Percentiles rank a stretch among this genome's conserved stretches.
Evolutionary conservation across 23 tunicate species (phyloP).

Genomic region (Corella eumyota): DNA sequence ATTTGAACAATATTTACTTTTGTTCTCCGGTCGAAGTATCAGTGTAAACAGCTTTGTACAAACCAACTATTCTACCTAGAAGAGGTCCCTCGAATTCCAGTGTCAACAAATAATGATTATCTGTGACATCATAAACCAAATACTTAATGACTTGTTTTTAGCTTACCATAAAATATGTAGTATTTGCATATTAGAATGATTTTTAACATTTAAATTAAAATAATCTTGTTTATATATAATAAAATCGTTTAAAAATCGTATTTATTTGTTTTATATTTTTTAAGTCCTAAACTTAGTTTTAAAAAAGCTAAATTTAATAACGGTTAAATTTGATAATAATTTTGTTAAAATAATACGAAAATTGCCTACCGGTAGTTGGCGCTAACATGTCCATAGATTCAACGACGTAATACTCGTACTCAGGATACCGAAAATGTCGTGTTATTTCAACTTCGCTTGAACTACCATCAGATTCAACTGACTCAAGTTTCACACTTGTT

Average conservation of each 20-base stretch:
- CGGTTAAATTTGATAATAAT: too few species aligned
- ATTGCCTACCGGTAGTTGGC: not conserved
- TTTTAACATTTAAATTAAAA: too few species aligned
- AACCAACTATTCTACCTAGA: constrained; percentile 48
- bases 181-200: too few species aligned
- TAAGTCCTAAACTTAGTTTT: too few species aligned
- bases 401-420: constrained; percentile 59
- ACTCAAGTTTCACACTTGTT: constrained; percentile 7
- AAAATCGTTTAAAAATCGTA: too few species aligned
- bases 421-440: constrained; percentile 42
- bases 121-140: too few species aligned
- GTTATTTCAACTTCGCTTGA: constrained; percentile 9
- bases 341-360: too few species aligned
- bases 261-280: too few species aligned
- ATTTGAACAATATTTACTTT: too few species aligned
- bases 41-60: constrained; percentile 59
- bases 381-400: constrained; percentile 11
- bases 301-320: too few species aligned
- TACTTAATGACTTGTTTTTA: not conserved
- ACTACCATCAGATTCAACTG: constrained; percentile 3
- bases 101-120: constrained; percentile 18
- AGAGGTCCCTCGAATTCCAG: constrained; percentile 49
- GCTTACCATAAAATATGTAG: not conserved
- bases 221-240: too few species aligned
- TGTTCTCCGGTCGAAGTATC: constrained; percentile 28